Base-by-base conservation (phyloP, 1,140 invertebrate genomes). In the Drosophila santomea region DNA sequence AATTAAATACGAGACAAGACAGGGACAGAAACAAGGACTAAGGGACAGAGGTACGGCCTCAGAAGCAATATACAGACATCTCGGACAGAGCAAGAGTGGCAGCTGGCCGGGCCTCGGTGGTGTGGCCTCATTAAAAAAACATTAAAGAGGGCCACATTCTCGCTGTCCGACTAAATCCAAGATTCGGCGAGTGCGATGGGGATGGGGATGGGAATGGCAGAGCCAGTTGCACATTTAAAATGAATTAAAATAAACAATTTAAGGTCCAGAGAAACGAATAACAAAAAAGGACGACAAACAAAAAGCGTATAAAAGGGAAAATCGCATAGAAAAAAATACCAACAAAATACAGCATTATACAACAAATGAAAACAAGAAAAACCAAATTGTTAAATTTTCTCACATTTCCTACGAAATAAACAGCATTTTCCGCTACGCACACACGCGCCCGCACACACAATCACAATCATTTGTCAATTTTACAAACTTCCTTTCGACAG, bases 401-500 rank as follows among this genome's bases (percentile, higher is more conserved):
- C 80, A 80, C 80, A 89, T 89, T 88, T 88, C 75, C 83, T 79
- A 64, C 56, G 51, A 69, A 59, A 88, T 88, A 88, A 88, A 88
- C 72, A 77, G 66, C 78, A 71, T 63, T 86, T 88, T 89, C 84
- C 84, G 63, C 60, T 78, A 72, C 62, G 17, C 73, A 54, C 43
- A 48, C 51, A 45, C 57, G 63, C 62, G 8, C 73, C 41, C 47
- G 23, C 56, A 32, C 63, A 60, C 71, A 58, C 64, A 89, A 80
- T 83, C 62, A 74, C 84, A 83, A 78, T 80, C 84, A 88, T 88
- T 88, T 84, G 84, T 88, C 84, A 88, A 88, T 88, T 89, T 88
- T 62, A 64, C 68, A 80, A 80, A 89, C 84, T 83, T 88, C 73
- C 84, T 78, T 83, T 83, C 69, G 83, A 88, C 84, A 89, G 84